Conservation (phyloP, 2,888 invertebrate genomes). For the Chrysina gloriosa region DNA sequence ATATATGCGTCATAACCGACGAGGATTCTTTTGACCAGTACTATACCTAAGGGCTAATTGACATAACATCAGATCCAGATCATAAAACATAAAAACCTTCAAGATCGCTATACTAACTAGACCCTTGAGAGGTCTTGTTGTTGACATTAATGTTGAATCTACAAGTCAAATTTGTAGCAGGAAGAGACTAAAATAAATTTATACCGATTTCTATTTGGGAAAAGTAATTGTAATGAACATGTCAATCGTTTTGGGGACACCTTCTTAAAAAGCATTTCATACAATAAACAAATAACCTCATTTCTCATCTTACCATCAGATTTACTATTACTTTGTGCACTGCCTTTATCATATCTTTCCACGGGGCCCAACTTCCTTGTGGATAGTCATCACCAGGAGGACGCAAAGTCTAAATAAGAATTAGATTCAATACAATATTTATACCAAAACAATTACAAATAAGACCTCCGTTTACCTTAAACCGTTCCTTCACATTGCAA, state of each 20-base stretch:
- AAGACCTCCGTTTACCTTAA: constrained; percentile 47
- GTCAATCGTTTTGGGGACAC: not conserved
- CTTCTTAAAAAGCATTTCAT: not conserved
- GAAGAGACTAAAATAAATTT: no score
- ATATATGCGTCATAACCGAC: no score
- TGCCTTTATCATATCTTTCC: constrained; percentile 32
- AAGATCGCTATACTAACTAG: no score
- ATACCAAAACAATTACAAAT: constrained; percentile 16
- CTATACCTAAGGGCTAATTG: no score
- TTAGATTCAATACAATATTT: constrained; percentile 38
- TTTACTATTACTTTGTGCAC: constrained; percentile 3
- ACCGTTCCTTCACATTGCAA: constrained; percentile 47
- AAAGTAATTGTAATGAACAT: no score
- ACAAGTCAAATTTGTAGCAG: no score
- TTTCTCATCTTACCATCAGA: constrained; percentile 17
- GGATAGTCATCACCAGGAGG: constrained; percentile 51
- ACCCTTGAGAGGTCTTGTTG: no score
- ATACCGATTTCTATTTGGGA: no score
- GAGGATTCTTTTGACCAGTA: no score
- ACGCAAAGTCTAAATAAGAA: constrained; percentile 50
- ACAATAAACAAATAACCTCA: not conserved
- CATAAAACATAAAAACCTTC: no score
- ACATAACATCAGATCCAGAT: no score
- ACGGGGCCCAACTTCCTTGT: constrained; percentile 54
- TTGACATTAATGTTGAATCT: no score